These are phyloP conservation scores for Adela reaumurella DNA, from an alignment of 2,888 invertebrate genomes.

Conservation along the genomic window DNA sequence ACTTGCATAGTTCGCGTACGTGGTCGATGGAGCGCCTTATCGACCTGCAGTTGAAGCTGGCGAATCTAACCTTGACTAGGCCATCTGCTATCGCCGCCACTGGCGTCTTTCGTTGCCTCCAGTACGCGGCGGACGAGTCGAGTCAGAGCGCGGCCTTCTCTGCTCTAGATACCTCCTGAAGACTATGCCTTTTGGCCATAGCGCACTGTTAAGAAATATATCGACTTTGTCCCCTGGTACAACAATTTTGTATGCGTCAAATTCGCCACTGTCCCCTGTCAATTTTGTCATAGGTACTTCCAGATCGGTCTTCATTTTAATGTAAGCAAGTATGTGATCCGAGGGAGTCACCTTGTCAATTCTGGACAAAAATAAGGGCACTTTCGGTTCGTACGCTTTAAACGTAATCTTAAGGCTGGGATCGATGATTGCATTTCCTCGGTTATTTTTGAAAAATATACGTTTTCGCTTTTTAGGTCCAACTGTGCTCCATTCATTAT, in stretches of 20 bases:
- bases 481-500: no score
- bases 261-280: background rate
- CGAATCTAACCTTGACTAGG: background rate
- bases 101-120: background rate
- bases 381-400: no score
- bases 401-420: no score
- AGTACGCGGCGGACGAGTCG: no score
- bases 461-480: no score
- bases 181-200: constrained; percentile 3
- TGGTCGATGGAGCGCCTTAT: background rate
- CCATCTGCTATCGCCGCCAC: background rate
- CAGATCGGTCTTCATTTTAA: no score
- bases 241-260: background rate
- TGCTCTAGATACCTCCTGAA: background rate
- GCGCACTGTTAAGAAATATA: background rate
- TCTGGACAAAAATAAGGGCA: background rate
- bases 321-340: background rate
- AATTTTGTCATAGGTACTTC: no score
- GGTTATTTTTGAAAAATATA: no score
- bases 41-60: constrained; percentile 2
- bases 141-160: background rate
- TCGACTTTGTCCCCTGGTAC: background rate
- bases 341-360: background rate
- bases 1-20: background rate
- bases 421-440: no score